Base-by-base conservation (phyloP, 2,797 vertebrate genomes). In the Acrossocheilus fasciatus region DNA sequence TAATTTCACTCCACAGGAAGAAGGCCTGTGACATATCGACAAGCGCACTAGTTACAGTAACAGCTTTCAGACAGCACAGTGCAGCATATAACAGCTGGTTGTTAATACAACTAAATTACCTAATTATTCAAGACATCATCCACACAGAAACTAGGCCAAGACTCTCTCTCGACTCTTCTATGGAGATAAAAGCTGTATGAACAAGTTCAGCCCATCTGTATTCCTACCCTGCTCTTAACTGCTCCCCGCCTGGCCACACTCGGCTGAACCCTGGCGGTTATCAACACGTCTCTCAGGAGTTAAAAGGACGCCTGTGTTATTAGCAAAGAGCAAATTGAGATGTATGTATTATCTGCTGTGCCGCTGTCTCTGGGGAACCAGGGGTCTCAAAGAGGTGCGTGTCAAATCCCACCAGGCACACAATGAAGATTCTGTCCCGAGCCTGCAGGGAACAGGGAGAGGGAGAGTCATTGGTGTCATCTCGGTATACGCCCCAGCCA, bases 321-420 rank as follows among this genome's bases (percentile, higher is more conserved):
- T 93, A 95, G 92, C 93, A 62, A 88, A 90, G 90, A 93, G 91
- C 91, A 93, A 93, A 95, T 94, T 92, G 89, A 94, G 91, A 94
- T 91, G 91, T 92, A 92, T 87, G 90, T 93, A 94, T 94, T 94
- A 92, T 92, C 93, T 92, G 85, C 89, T 88, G 82, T 93, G 94
- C 93, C 86, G 92, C 93, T 91, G 93, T 91, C 94, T 94, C 93
- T 94, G 89, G 91, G 93, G 94, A 93, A 95, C 94, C 92, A 91
- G 94, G 93, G 70, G 84, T 95, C 94, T 93, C 90, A 83, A 77
- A 94, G 93, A 95, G 92, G 91, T 94, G 93, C 93, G 91, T 94
- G 94, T 96, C 94, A 95, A 86, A 87, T 85, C 64, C 81, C 85
- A 88, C 88, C 80, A 84, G 84, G 86, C 78, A 84, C 74, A 90